Base-by-base conservation (phyloP, 2,797 vertebrate genomes). In the Ptychobarbus kaznakovi region DNA sequence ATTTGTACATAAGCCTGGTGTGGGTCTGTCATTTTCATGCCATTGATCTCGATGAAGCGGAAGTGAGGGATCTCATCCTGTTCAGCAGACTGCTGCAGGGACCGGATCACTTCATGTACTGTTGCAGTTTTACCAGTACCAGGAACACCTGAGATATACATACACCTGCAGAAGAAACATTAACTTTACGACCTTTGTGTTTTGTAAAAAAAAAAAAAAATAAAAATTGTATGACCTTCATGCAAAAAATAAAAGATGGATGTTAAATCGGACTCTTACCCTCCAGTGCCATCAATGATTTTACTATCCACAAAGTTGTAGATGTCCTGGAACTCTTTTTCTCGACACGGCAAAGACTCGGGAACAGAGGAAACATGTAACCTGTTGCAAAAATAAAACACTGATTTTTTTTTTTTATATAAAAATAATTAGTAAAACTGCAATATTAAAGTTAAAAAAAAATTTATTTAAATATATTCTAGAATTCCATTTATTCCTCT, bases 1-100 rank as follows among this genome's bases (percentile, higher is more conserved):
- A 99, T 96, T 90, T 97, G 98, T 53, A 98, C 97, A 0, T 97
- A 99, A 88, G 97, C 96, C 92, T 99, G 98, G 88, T 97, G 97
- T 46, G 98, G 98, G 82, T 99, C 98, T 0, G 98, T 99, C 94
- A 99, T 96, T 93, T 98, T 99, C 98, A 99, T 99, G 89, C 98
- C 98, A 66, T 99, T 99, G 90, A 99, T 96, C 91, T 99, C 97
- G 8, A 98, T 85, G 73, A 94, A 97, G 72, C 87, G 90, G 91
- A 99, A 99, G 0, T 94, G 61, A 0, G 97, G 96, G 35, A 99
- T 90, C 3, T 97, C 95, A 0, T 96, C 95, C 10, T 92, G 89
- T 68, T 96, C 94, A 1, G 95, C 92, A 0, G 97, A 96, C 53
- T 94, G 94, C 91, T 97, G 96, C 81, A 99, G 95, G 40, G 94